Percentiles rank a stretch among this genome's conserved stretches.
phyloP scores from a whole-genome alignment of 2,113 vertebrate genomes.

The Epinephelus fuscoguttatus region DNA sequence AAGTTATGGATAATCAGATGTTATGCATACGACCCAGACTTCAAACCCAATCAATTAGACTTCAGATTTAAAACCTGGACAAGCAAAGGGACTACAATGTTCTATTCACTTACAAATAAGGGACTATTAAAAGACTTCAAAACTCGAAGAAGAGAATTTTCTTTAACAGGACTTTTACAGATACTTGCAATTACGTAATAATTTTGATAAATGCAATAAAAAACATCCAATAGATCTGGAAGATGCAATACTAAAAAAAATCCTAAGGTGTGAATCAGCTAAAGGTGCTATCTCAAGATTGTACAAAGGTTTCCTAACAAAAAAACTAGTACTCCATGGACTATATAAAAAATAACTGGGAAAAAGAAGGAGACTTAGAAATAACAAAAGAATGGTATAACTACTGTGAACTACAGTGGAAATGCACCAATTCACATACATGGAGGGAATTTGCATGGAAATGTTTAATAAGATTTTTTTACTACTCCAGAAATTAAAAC shows the following conservation, averaged over 20 bases:
- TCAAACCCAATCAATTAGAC: too few relatives aligned
- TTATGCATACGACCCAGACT: too few relatives aligned
- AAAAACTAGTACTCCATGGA: neutral
- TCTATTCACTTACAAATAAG: too few relatives aligned
- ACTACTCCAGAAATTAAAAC: neutral
- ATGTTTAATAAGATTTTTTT: neutral
- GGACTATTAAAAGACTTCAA: too few relatives aligned
- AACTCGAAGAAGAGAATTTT: too few relatives aligned
- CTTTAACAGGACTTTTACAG: too few relatives aligned
- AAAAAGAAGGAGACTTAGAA: neutral
- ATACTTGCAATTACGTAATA: too few relatives aligned
- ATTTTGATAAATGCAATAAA: too few relatives aligned
- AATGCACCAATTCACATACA: neutral
- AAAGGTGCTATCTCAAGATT: neutral
- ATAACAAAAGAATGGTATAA: neutral
- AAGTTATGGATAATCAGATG: too few relatives aligned
- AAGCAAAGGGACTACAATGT: too few relatives aligned
- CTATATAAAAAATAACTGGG: neutral
- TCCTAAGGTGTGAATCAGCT: neutral
- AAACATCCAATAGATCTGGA: neutral
- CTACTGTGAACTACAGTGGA: neutral
- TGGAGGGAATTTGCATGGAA: neutral
- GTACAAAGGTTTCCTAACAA: neutral
- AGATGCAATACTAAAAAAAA: neutral
- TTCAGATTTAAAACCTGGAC: too few relatives aligned